These are phyloP conservation scores for Saguinus imperator DNA, from an alignment of 2,113 vertebrate species.

Conservation along the genomic window DNA sequence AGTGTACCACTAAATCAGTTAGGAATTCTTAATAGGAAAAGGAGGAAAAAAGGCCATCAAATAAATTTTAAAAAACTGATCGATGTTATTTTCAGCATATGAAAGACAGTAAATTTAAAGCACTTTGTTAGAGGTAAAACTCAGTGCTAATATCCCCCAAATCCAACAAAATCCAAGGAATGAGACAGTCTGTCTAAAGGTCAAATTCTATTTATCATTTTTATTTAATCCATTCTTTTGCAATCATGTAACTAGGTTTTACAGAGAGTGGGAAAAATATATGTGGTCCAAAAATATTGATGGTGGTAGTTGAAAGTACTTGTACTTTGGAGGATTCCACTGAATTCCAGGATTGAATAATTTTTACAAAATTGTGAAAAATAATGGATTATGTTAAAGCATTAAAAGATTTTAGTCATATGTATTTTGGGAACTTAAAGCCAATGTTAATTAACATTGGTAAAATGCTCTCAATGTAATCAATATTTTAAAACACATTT, in stretches of 20 bases:
- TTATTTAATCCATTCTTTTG: neutral
- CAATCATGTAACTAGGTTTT: neutral
- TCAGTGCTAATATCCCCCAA: neutral
- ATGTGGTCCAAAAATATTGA: conserved; percentile 47
- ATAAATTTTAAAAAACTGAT: conserved; percentile 14
- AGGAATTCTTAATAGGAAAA: neutral
- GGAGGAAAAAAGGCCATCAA: neutral
- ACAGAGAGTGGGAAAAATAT: neutral
- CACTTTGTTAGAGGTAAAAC: conserved; percentile 25
- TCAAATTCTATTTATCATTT: conserved; percentile 12
- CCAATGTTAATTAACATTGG: conserved; percentile 11
- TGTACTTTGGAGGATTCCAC: conserved; percentile 21
- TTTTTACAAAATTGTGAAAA: conserved; percentile 50
- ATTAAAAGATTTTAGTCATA: neutral
- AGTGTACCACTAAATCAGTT: neutral
- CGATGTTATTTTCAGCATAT: neutral
- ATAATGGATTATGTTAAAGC: conserved; percentile 8
- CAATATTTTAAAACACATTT: conserved; percentile 38
- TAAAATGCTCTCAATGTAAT: neutral
- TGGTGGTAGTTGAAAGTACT: neutral
- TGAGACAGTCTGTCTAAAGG: neutral
- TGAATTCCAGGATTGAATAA: neutral
- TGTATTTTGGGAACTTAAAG: neutral
- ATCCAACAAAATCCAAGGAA: conserved; percentile 19
- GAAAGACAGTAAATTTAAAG: conserved; percentile 31